Evolutionary conservation across 2,113 vertebrate species (phyloP).

Genomic region (Microcebus tavaratra): DNA sequence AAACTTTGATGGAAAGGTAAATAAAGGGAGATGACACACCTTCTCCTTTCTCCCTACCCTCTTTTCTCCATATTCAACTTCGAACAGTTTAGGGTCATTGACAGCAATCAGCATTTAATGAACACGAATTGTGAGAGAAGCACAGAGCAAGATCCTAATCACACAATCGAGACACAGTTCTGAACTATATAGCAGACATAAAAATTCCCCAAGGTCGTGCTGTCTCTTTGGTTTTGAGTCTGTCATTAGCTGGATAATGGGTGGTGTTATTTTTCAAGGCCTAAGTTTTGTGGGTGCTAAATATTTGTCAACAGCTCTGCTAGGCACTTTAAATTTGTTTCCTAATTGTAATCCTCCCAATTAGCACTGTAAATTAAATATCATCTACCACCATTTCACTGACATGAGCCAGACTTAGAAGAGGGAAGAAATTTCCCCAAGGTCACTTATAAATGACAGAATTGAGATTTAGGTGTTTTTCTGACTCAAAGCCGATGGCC

Average conservation of each 20-base stretch:
- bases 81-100: not conserved
- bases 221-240: not conserved
- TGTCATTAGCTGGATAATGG: not conserved
- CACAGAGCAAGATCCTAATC: not conserved
- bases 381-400: not conserved
- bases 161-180: not conserved
- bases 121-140: not conserved
- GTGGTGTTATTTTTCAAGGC: not conserved
- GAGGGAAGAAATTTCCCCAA: not conserved
- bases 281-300: not conserved
- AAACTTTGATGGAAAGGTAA: not conserved
- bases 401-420: not conserved
- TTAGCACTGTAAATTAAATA: not conserved
- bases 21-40: not conserved
- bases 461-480: not conserved
- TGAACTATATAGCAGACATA: not conserved
- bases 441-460: not conserved
- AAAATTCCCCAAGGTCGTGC: not conserved
- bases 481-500: not conserved
- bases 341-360: not conserved
- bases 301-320: not conserved
- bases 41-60: too few species aligned
- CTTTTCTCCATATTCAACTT: not conserved
- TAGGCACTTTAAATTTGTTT: slow-evolving; percentile 23
- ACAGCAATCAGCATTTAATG: not conserved